Percentiles rank a stretch among this genome's conserved stretches.
Evolutionary conservation across 64 coral and sea anemone genomes (phyloP).

Genomic region (Montipora efflorescens): DNA sequence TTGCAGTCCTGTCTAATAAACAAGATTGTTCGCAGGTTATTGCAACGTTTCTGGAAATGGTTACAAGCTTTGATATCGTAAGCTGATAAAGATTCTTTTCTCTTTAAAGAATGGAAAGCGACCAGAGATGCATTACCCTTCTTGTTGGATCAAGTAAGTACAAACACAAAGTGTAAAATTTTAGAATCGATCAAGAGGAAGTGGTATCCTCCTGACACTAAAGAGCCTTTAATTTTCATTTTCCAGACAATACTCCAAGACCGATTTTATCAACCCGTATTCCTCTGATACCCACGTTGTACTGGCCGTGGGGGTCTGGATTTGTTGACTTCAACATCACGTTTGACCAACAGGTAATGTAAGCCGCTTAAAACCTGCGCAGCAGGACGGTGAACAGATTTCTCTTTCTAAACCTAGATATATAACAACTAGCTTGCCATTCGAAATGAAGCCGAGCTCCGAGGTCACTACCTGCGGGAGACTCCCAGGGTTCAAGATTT

Average conservation of each 20-base stretch:
- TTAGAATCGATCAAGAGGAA: not conserved
- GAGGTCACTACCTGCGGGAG: no score
- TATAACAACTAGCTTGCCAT: no score
- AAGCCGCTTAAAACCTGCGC: no score
- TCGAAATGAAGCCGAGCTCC: no score
- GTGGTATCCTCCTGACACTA: not conserved
- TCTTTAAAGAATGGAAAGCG: conserved; percentile 47
- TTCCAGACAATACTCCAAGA: conserved; percentile 22
- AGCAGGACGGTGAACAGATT: no score
- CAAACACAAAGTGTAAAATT: not conserved
- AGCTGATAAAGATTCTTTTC: not conserved
- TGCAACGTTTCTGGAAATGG: no score
- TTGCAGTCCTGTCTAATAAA: no score
- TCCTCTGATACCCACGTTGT: not conserved
- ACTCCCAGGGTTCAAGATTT: no score
- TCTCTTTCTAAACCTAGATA: no score
- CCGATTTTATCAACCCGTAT: conserved; percentile 2
- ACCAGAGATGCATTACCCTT: conserved; percentile 67
- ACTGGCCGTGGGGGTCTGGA: not conserved
- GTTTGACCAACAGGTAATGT: conserved; percentile 35
- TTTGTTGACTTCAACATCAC: conserved; percentile 17
- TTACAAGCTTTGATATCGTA: no score
- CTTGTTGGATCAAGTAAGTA: conserved; percentile 49
- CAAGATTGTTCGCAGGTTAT: no score
- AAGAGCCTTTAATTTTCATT: not conserved